These are phyloP conservation scores for Pampusana beccarii DNA, from an alignment of 2,113 vertebrate species.

Conservation along the genomic window DNA sequence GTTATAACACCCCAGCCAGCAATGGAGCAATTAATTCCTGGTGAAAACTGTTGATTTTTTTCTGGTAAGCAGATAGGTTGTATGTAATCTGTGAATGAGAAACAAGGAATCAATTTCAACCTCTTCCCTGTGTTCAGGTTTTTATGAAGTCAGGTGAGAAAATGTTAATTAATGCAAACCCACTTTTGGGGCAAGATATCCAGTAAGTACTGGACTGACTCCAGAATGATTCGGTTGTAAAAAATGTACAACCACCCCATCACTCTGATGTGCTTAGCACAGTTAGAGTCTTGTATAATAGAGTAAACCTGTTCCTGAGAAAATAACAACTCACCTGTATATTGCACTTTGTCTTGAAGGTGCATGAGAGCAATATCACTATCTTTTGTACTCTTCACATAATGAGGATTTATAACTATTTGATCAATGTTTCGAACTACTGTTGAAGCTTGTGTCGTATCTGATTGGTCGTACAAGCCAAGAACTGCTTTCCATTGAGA, in stretches of 20 bases:
- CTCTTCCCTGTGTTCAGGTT: not conserved
- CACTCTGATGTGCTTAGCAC: not conserved
- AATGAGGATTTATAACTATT: slow-evolving; percentile 84
- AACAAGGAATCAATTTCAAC: not conserved
- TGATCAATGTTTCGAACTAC: slow-evolving; percentile 73
- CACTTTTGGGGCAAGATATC: not conserved
- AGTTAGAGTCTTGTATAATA: not conserved
- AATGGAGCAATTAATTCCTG: slow-evolving; percentile 83
- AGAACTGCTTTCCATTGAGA: slow-evolving; percentile 80
- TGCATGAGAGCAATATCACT: slow-evolving; percentile 90
- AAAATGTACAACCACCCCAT: not conserved
- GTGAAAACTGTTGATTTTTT: slow-evolving; percentile 68
- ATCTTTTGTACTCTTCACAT: slow-evolving; percentile 81
- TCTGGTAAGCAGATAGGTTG: slow-evolving; percentile 89
- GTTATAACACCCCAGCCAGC: slow-evolving; percentile 86
- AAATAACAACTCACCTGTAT: slow-evolving; percentile 71
- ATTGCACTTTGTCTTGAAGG: slow-evolving; percentile 80
- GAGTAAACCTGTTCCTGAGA: not conserved
- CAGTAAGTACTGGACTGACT: not conserved
- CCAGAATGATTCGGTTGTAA: not conserved
- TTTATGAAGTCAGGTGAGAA: not conserved
- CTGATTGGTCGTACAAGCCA: slow-evolving; percentile 77
- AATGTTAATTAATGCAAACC: not conserved
- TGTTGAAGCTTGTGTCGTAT: slow-evolving; percentile 54
- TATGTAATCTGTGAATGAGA: slow-evolving; percentile 78